Base-by-base conservation (phyloP, 2,113 vertebrate species). In the Kryptolebias marmoratus region DNA sequence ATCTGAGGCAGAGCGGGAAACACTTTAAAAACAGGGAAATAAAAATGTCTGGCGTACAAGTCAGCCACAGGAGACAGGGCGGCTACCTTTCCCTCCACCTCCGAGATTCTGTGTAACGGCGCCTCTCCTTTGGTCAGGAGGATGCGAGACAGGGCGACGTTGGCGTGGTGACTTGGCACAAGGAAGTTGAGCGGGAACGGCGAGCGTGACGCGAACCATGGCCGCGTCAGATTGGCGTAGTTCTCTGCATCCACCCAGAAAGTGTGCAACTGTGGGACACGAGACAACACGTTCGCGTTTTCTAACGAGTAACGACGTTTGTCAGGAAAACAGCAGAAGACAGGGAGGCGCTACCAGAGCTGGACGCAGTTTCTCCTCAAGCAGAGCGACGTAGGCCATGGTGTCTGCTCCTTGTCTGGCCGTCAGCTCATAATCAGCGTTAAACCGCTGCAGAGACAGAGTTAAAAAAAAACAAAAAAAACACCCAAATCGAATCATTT, bases 191-290 rank as follows among this genome's bases (percentile, higher is more conserved):
- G 86, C 0, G 97, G 98, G 82, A 99, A 99, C 0, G 96, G 95
- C 78, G 96, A 97, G 70, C 79, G 96, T 59, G 98, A 96, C 28
- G 96, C 95, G 88, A 97, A 98, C 97, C 97, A 99, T 0, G 98
- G 97, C 71, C 96, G 94, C 58, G 97, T 99, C 88, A 99, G 84
- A 84, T 85, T 94, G 80, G 94, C 93, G 73, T 99, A 99, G 91
- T 99, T 99, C 86, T 99, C 97, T 59, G 93, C 88, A 58, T 99
- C 97, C 74, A 99, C 94, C 98, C 98, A 99, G 90, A 99, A 99
- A n/a, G 97, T 97, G 86, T 99, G 96, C 82, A 99, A 88, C 98
- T 99, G 75, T 22, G 86, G 81, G 13, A 63, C 11, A 73, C 16
- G 59, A 73, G 44, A 57, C 39, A 71, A 31, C 13, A 54, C 5